These are phyloP conservation scores for Epinephelus moara DNA, from an alignment of 2,113 vertebrate genomes.

Conservation along the genomic window DNA sequence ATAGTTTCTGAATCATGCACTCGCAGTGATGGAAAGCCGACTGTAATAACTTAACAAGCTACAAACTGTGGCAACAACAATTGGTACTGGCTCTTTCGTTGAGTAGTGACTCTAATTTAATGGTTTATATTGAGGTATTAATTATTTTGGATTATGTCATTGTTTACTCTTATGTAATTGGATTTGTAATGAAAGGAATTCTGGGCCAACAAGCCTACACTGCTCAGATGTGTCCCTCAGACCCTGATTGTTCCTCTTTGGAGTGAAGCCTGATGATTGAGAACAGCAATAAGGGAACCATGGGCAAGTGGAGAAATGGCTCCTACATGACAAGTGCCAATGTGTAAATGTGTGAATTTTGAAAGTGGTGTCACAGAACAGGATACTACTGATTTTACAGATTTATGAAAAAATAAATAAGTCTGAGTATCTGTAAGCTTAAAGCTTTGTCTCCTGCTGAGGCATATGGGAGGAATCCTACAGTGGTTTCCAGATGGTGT, in stretches of 20 bases:
- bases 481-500: conserved; percentile 33
- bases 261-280: background rate
- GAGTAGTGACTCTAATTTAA: background rate
- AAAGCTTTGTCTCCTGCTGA: conserved; percentile 12
- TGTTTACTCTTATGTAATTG: background rate
- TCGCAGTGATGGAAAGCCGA: too few species aligned
- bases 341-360: background rate
- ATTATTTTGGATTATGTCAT: background rate
- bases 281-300: background rate
- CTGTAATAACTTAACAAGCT: too few species aligned
- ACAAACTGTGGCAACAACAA: too few species aligned
- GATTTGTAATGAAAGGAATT: background rate
- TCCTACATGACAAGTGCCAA: background rate
- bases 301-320: background rate
- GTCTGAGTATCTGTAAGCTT: background rate
- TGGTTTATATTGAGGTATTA: background rate
- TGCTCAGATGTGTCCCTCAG: background rate
- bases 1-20: too few species aligned
- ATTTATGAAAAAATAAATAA: conserved; percentile 16
- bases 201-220: background rate
- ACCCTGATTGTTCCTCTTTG: background rate
- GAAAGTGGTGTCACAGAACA: conserved; percentile 11
- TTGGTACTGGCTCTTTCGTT: background rate
- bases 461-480: conserved; percentile 23
- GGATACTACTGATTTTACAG: conserved; percentile 7